Evolutionary conservation across 2,888 invertebrate species (phyloP), one percentile per base, ranked within the genome.

Genomic region (Dendrolimus houi): DNA sequence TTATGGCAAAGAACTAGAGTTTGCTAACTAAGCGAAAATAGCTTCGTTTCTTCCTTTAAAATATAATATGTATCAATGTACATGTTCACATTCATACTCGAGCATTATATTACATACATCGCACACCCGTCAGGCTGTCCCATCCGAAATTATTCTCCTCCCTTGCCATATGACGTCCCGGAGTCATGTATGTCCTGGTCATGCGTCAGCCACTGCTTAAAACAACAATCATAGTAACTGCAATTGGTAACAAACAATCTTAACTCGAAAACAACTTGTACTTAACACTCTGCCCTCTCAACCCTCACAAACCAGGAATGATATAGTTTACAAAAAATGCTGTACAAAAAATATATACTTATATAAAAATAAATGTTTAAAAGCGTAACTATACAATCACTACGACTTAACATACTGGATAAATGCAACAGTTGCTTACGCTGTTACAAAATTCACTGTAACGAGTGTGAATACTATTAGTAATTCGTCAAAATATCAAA

Each of bases 1-100:
- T 76, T 91, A 91, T 91, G 91, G 91, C 91, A 90, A 87, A 90
- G 82, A 85, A 87, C 86, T 87, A 87, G 81, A 86, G 84, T 77
- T 84, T 83, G 87, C 87, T 87, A 81, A 85, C 84, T 85, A 86
- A 87, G 88, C 87, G 83, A 82, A 81, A 85, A 87, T 87, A 88
- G 89, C 89, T 83, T 89, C 86, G 79, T 84, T 85, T 84, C 74
- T 29, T 29, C 29, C 29, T 6, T 29, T 29, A 29, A 29, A 29
- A 29, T 29, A 29, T 29, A 47, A 47, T 47, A 47, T 8, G 47
- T 10, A 12, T 29, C 29, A 29, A 29, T 29, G 29, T 29, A 29
- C 29, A 29, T 29, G 29, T 57, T 55, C 29, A 53, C 56, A 52
- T 55, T 55, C 54, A 58, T 56, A 58, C 60, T 59, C 52, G 55